Evolutionary conservation across 2,113 vertebrate genomes (phyloP).

Genomic region (Halcyon malimbica): DNA sequence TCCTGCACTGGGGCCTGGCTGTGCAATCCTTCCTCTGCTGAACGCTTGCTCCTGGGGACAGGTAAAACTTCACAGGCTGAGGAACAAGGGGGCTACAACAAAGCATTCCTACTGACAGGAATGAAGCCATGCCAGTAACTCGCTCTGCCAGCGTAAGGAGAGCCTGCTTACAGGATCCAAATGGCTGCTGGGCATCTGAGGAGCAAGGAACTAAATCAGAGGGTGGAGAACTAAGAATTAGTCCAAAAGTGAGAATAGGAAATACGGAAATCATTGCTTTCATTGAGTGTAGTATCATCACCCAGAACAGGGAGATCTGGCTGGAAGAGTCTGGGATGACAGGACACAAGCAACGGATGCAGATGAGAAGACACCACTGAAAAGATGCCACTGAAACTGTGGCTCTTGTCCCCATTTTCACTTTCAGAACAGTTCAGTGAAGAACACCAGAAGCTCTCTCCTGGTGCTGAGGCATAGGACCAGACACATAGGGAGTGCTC

Average conservation of each 20-base stretch:
- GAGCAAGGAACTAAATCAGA: not conserved
- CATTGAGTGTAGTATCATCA: not conserved
- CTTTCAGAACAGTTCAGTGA: not conserved
- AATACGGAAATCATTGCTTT: not conserved
- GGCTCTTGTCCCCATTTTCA: not conserved
- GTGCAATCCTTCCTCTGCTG: not conserved
- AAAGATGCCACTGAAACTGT: not conserved
- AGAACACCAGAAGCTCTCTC: not conserved
- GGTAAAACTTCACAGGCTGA: not conserved
- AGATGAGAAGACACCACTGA: not conserved
- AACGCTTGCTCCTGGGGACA: not conserved
- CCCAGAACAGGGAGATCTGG: not conserved
- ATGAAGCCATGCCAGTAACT: not conserved
- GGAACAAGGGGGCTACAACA: not conserved
- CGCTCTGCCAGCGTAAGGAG: not conserved
- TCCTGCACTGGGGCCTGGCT: not conserved
- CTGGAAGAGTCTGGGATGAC: not conserved
- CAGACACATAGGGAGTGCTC: not conserved
- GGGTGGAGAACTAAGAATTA: not conserved
- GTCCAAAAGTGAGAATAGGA: not conserved
- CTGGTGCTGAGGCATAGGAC: fast-evolving
- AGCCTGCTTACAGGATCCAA: not conserved
- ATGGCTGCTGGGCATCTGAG: not conserved
- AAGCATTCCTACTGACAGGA: not conserved
- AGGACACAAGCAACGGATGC: not conserved